Base-by-base conservation (phyloP, 2,797 vertebrate genomes). In the Rhinatrema bivittatum region DNA sequence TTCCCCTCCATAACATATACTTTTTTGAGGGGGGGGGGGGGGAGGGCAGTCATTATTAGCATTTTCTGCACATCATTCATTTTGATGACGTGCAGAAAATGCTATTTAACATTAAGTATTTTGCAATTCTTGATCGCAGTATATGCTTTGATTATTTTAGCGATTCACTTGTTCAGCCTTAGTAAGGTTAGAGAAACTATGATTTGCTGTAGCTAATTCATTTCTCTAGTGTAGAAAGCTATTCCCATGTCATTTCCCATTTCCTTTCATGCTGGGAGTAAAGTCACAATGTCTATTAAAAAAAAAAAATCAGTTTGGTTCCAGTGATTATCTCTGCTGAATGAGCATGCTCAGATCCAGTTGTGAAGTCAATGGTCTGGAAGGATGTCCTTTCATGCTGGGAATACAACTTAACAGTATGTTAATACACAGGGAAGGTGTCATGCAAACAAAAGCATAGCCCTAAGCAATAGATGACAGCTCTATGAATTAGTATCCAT, bases 191-290 rank as follows among this genome's bases (percentile, higher is more conserved):
- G n/a, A n/a, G n/a, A n/a, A n/a, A n/a, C n/a, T n/a, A n/a, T n/a
- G n/a, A n/a, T n/a, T n/a, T n/a, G n/a, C n/a, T 73, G 64, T 69
- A 59, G 79, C 75, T 65, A 85, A 85, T 83, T 81, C 69, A 73
- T 79, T 79, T 78, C 71, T 60, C 51, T 32, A 5, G 65, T 44
- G 74, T 62, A 70, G 48, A 36, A 47, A 82, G 70, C 58, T 63
- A 81, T 31, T 72, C 66, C 58, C 24, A 12, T 78, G 74, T 79
- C 74, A 75, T 82, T 81, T 79, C 66, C 77, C 66, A 66, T 68
- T 77, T 65, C 72, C 38, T 62, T 39, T 64, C 75, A 60, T 62
- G 55, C 74, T 79, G 70, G 72, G 70, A 79, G 39, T 47, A 62
- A 65, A 86, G 77, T 68, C 65, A 66, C 55, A 75, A 50, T 60